Evolutionary conservation across 2,113 vertebrate species (phyloP), one percentile per base, ranked within the genome.

Genomic region (Lophius piscatorius): DNA sequence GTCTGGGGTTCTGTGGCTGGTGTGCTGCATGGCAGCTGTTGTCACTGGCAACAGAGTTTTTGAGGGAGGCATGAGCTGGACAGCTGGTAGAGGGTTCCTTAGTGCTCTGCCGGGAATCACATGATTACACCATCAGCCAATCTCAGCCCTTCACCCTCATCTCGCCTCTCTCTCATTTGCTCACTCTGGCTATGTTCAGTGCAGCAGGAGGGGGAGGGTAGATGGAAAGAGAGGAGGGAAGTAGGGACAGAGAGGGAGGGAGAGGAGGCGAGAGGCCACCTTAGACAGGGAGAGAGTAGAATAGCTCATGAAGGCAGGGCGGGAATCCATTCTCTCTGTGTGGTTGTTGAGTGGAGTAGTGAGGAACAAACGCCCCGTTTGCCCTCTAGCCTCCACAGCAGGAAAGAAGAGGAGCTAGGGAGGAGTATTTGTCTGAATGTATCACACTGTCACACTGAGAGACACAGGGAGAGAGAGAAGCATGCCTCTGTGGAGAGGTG

Each of bases 1-100:
- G 60, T 11, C 45, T 49, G 60, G 23, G 50, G 45, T 34, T 38
- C 74, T 69, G 72, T 70, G 80, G 78, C 75, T 81, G 76, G 76
- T 67, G 75, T 20, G 73, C 61, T 67, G 70, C 68, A 82, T 46
- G 45, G 86, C 82, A 81, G 82, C 83, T 84, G 90, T 90, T 70
- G 90, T 83, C 90, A 87, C 79, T 88, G 77, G 88, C 84, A 89
- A 91, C 90, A 80, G 84, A 88, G 87, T 74, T 89, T 90, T 89
- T 83, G 63, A 75, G 70, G 74, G 78, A 84, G 73, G 88, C 82
- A 78, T 78, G 86, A 89, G 81, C 80, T 73, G 85, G 87, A 88
- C 88, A 91, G 90, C 88, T 89, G 87, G 84, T 60, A 65, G 84
- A 81, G 82, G 83, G 75, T 85, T 75, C 63, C 70, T 49, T 23